Conservation (phyloP, 2,888 invertebrate genomes). For the Lepeophtheirus nordmannii region DNA sequence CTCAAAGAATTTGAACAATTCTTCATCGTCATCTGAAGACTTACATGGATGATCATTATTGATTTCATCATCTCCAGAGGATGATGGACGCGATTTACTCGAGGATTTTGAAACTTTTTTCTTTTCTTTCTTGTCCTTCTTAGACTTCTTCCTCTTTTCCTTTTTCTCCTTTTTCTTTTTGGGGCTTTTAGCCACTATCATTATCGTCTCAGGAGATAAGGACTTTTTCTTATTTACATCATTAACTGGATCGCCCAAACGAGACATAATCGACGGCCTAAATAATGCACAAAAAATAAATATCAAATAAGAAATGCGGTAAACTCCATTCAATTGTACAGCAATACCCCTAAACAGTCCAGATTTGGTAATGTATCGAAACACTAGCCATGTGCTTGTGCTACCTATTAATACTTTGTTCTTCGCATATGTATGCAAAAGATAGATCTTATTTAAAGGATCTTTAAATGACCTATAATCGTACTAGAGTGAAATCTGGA, state of each 20-base stretch:
- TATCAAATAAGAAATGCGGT: too few relatives aligned
- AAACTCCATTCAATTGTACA: too few relatives aligned
- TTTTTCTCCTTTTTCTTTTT: constrained; percentile 16
- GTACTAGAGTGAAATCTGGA: too few relatives aligned
- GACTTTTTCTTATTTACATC: not conserved
- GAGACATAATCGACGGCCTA: not conserved
- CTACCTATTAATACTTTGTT: too few relatives aligned
- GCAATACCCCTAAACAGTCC: too few relatives aligned
- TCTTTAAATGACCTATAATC: too few relatives aligned
- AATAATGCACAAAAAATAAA: too few relatives aligned
- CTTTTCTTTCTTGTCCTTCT: constrained; percentile 21
- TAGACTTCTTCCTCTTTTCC: constrained; percentile 18
- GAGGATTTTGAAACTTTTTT: constrained; percentile 2
- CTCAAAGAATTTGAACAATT: constrained; percentile 18
- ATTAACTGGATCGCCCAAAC: not conserved
- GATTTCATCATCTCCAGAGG: not conserved
- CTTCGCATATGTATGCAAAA: too few relatives aligned
- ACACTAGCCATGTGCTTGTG: too few relatives aligned
- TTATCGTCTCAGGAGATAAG: not conserved
- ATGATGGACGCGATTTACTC: not conserved
- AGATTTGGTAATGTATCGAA: too few relatives aligned
- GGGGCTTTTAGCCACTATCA: not conserved
- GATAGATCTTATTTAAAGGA: too few relatives aligned
- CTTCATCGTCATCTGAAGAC: constrained; percentile 14
- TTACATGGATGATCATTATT: too few relatives aligned